Evolutionary conservation across 2,797 vertebrate species (phyloP).

Genomic region (Leptatherina wallacei): DNA sequence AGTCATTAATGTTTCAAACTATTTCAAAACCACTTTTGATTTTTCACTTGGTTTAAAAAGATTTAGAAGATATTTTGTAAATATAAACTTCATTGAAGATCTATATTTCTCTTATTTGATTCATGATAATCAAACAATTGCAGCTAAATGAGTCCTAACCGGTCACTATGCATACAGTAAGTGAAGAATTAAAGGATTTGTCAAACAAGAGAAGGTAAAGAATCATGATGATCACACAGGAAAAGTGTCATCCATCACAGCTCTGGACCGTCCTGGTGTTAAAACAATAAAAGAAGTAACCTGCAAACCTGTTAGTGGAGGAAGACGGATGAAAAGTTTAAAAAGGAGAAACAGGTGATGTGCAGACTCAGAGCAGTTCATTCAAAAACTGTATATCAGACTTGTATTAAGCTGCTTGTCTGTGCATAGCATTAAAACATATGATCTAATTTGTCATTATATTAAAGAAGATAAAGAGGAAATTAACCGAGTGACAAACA

Average conservation of each 20-base stretch:
- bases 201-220: background rate
- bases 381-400: background rate
- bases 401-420: background rate
- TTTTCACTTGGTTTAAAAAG: background rate
- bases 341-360: background rate
- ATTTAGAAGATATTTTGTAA: background rate
- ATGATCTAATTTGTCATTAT: background rate
- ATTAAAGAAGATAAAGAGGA: background rate
- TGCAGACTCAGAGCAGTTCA: background rate
- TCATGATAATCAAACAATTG: background rate
- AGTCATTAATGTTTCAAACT: no score
- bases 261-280: background rate
- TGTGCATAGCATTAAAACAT: background rate
- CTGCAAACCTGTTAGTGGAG: background rate
- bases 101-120: background rate
- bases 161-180: background rate
- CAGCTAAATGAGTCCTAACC: background rate
- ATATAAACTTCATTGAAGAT: background rate
- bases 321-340: background rate
- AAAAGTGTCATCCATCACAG: background rate
- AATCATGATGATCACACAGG: background rate
- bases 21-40: background rate
- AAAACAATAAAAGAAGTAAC: background rate
- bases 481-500: background rate
- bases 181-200: background rate